These are phyloP conservation scores for Drosophila tani DNA, from an alignment of 1,140 invertebrate species.

Conservation along the genomic window DNA sequence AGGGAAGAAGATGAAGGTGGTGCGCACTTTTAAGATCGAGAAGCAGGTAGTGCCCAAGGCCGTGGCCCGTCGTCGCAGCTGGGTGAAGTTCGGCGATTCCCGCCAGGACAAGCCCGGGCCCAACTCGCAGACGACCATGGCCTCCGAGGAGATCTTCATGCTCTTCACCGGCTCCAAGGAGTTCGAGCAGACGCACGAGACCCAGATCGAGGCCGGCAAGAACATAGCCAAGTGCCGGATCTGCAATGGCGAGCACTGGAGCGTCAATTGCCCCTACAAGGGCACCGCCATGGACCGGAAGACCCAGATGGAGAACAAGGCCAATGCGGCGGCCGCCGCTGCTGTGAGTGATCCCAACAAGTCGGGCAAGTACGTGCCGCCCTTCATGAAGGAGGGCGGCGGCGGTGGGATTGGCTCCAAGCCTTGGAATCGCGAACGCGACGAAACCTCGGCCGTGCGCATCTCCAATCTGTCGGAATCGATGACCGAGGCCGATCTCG, in stretches of 20 bases:
- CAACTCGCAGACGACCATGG: constrained; percentile 97
- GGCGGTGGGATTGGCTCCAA: constrained; percentile 66
- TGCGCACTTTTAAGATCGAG: constrained; percentile 96
- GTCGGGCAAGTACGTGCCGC: constrained; percentile 92
- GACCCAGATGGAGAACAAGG: constrained; percentile 80
- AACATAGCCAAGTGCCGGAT: constrained; percentile 96
- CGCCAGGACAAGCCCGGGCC: constrained; percentile 96
- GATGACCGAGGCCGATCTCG: constrained; percentile 96
- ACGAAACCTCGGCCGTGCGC: constrained; percentile 95
- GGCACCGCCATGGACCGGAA: constrained; percentile 91
- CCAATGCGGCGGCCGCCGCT: constrained; percentile 62
- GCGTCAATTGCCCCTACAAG: constrained; percentile 98
- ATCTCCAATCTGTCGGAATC: constrained; percentile 99
- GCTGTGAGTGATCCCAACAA: constrained; percentile 83
- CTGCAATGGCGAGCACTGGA: constrained; percentile 99
- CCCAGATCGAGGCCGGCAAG: constrained; percentile 80
- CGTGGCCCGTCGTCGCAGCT: constrained; percentile 95
- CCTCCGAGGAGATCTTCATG: constrained; percentile 98
- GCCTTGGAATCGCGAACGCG: constrained; percentile 87
- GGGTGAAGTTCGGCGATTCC: constrained; percentile 98
- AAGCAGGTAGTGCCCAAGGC: constrained; percentile 95
- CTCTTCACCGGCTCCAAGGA: constrained; percentile 94
- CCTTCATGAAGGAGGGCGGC: constrained; percentile 93
- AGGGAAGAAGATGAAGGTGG: constrained; percentile 94
- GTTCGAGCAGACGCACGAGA: constrained; percentile 93